Percentiles rank a stretch among this genome's conserved stretches.
Conservation (phyloP, 2,113 vertebrate genomes). For the Rutilus rutilus region DNA sequence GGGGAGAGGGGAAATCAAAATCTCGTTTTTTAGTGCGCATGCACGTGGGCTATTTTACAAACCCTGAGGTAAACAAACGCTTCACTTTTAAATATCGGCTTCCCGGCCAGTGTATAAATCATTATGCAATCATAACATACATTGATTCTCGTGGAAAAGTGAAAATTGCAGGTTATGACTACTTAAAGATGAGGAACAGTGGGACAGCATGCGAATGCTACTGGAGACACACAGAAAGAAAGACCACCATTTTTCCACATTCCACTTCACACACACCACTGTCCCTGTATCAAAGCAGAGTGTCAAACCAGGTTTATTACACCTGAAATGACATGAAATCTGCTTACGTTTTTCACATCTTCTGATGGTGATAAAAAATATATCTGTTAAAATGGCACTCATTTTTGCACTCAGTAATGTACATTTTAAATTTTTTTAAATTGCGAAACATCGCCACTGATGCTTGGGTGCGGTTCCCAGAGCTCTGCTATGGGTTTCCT, state of each 20-base stretch:
- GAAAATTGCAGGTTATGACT: too few relatives aligned
- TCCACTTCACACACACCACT: not conserved
- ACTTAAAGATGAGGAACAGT: slow-evolving; percentile 10
- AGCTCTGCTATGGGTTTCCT: not conserved
- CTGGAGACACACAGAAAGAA: slow-evolving; percentile 10
- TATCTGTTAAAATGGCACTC: not conserved
- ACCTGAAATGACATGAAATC: not conserved
- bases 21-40: too few relatives aligned
- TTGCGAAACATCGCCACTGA: not conserved
- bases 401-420: not conserved
- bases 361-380: not conserved
- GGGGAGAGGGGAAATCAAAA: too few relatives aligned
- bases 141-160: too few relatives aligned
- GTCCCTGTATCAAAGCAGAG: not conserved
- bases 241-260: slow-evolving; percentile 13
- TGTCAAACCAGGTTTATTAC: not conserved
- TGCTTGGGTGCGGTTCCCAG: not conserved
- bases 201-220: slow-evolving; percentile 2
- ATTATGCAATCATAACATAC: too few relatives aligned
- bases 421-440: not conserved
- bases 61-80: too few relatives aligned
- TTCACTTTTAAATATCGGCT: too few relatives aligned
- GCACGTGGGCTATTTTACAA: too few relatives aligned
- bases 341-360: not conserved
- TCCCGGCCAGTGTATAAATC: too few relatives aligned